Percentiles rank a stretch among this genome's conserved stretches.
Evolutionary conservation across 37 sponge, comb jelly and placozoan species (phyloP).

Genomic region (Cliona cf. orientalis): DNA sequence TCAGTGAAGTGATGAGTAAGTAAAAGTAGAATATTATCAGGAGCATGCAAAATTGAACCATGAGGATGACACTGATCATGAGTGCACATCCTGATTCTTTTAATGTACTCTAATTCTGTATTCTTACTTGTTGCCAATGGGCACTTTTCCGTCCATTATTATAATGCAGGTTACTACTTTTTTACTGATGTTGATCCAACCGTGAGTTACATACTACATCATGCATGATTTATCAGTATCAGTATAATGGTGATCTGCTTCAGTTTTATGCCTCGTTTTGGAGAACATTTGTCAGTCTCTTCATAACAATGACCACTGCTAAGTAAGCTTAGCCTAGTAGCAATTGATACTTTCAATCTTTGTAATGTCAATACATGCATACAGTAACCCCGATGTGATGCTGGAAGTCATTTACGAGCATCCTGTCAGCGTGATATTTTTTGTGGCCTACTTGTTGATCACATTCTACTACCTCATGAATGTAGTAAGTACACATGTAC

Average conservation of each 20-base stretch:
- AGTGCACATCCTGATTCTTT: no score
- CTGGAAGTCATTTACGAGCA: slow-evolving; percentile 53
- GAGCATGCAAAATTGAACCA: slow-evolving; percentile 2
- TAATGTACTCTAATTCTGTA: no score
- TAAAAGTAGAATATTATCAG: no score
- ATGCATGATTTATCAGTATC: no score
- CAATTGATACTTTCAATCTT: no score
- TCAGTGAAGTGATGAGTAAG: no score
- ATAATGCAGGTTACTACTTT: slow-evolving; percentile 35
- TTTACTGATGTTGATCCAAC: slow-evolving; percentile 22
- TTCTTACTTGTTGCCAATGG: no score
- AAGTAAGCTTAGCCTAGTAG: slow-evolving; percentile 64
- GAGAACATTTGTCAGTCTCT: slow-evolving; percentile 70
- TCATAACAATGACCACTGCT: slow-evolving; percentile 73
- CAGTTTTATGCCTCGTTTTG: slow-evolving; percentile 60
- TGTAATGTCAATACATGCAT: no score
- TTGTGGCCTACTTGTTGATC: slow-evolving; percentile 66
- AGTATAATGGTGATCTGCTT: neutral
- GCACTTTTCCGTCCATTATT: no score
- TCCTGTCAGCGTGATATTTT: slow-evolving; percentile 56
- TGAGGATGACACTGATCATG: no score
- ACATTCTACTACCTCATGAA: slow-evolving; percentile 64
- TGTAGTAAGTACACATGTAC: slow-evolving; percentile 59
- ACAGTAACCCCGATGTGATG: slow-evolving; percentile 81
- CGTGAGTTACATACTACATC: slow-evolving; percentile 57